Evolutionary conservation across 2,797 vertebrate species (phyloP), one percentile per base, ranked within the genome.

Genomic region (Falco rusticolus): DNA sequence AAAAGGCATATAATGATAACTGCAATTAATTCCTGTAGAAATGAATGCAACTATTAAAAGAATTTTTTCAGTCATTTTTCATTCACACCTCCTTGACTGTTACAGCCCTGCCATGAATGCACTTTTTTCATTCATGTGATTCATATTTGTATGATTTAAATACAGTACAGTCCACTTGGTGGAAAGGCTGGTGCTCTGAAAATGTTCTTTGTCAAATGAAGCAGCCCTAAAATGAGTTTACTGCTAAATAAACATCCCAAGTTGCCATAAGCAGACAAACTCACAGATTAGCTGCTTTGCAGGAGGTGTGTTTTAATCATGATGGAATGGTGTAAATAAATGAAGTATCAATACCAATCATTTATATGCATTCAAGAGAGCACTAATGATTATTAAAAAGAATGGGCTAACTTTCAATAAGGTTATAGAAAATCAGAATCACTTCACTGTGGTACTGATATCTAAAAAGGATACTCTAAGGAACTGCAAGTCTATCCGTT

Each of bases 271-370:
- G 34, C 41, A 79, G 70, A 70, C 14, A 70, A 92, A 59, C 34
- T 79, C 6, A 14, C 56, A 91, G 86, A 59, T 89, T 74, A 82
- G 43, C 22, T 82, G 43, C 41, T 88, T 94, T 93, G 69, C 48
- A 88, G 70, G 83, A 90, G 84, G 63, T 77, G 29, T 70, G 43
- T 61, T 91, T 93, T 91, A 95, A 93, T 90, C 65, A 60, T 89
- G 60, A 95, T 91, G 48, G 56, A 94, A 94, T 31, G 92, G 51
- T 71, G 29, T 87, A 96, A 96, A 93, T 91, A 97, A 97, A 96
- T 70, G 84, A 94, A 98, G 92, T 89, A 97, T 89, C 92, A 97
- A 96, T 95, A 91, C 59, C 50, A 91, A 92, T 91, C 71, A 96
- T 95, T 95, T 96, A 84, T 90, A 95, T 69, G 63, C 89, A 96